These are phyloP conservation scores for Columba guinea DNA, from an alignment of 2,797 vertebrate genomes.

Conservation along the genomic window DNA sequence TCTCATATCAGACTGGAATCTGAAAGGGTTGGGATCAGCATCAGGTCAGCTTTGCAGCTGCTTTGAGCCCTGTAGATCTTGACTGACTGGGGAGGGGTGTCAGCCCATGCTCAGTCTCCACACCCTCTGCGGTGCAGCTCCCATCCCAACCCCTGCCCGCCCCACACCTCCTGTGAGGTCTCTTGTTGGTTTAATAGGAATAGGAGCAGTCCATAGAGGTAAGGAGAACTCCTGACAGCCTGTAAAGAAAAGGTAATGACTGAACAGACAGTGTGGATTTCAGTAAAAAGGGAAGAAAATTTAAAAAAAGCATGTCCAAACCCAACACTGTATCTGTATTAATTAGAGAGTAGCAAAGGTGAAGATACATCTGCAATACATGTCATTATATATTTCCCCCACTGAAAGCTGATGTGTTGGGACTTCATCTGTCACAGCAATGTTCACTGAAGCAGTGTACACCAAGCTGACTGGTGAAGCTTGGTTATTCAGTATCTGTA, in stretches of 20 bases:
- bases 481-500: not conserved
- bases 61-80: not conserved
- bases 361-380: not conserved
- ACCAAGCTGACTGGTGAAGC: not conserved
- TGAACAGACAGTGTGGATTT: not conserved
- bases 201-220: not conserved
- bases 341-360: not conserved
- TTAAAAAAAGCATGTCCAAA: not conserved
- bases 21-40: slow-evolving; percentile 22
- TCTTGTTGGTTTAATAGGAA: not conserved
- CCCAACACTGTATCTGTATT: not conserved
- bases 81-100: not conserved
- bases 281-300: not conserved
- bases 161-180: not conserved
- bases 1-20: slow-evolving; percentile 1
- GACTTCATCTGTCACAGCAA: not conserved
- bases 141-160: not conserved
- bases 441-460: not conserved
- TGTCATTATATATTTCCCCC: not conserved
- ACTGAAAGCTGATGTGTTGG: not conserved
- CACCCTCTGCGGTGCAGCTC: not conserved
- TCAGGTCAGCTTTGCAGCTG: slow-evolving; percentile 44
- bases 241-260: not conserved
- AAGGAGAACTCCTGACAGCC: not conserved
- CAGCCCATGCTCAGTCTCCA: not conserved